These are phyloP conservation scores for Pseudopodoces humilis DNA, from an alignment of 2,113 vertebrate genomes.

Conservation along the genomic window DNA sequence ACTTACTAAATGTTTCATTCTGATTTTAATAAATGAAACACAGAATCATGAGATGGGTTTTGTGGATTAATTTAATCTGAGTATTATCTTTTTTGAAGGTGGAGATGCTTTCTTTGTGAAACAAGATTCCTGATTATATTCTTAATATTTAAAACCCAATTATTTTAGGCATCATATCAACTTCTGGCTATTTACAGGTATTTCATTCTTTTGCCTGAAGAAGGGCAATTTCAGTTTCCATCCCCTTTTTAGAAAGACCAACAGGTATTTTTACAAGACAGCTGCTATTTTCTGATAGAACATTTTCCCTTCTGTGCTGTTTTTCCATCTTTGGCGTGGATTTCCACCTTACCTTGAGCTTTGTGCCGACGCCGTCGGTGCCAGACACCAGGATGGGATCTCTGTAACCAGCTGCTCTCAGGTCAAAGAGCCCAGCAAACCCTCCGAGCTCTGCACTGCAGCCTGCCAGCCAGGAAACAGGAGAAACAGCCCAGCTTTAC, in stretches of 20 bases:
- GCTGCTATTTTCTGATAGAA: not conserved
- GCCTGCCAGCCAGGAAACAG: constrained; percentile 71
- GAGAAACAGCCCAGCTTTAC: not conserved
- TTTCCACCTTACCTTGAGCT: constrained; percentile 87
- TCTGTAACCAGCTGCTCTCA: constrained; percentile 90
- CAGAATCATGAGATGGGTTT: too few relatives aligned
- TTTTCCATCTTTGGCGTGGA: not conserved
- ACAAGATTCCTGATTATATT: not conserved
- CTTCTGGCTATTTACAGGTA: not conserved
- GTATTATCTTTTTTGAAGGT: not conserved
- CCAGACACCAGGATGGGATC: constrained; percentile 94
- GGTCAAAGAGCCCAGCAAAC: constrained; percentile 94
- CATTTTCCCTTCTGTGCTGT: not conserved
- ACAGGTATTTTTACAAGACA: not conserved
- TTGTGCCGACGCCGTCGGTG: constrained; percentile 96
- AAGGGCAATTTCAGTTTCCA: not conserved
- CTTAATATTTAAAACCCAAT: not conserved
- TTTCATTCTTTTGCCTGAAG: not conserved
- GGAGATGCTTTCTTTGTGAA: not conserved
- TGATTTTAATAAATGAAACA: too few relatives aligned
- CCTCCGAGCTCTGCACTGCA: constrained; percentile 92
- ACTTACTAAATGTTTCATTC: too few relatives aligned
- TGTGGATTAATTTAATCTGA: too few relatives aligned
- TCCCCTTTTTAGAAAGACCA: not conserved
- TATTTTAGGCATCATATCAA: not conserved